phyloP scores from a whole-genome alignment of 2,797 vertebrate genomes.

The Hafferia zeledoni region DNA sequence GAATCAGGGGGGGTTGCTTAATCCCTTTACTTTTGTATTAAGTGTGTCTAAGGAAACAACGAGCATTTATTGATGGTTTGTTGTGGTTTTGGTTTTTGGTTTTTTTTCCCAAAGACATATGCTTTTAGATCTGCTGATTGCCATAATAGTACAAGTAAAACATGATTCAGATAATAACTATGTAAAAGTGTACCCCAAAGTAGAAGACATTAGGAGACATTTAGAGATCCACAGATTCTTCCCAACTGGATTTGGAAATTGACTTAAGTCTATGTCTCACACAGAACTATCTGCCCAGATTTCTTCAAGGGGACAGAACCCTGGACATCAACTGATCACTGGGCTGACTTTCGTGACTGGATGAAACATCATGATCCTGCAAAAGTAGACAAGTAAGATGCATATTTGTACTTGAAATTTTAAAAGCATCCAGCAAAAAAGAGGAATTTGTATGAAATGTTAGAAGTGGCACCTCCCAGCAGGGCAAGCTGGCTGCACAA shows the following conservation, averaged over 20 bases:
- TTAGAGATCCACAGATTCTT: not conserved
- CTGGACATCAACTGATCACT: conserved; percentile 84
- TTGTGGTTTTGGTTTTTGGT: too few relatives aligned
- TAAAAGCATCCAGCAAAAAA: not conserved
- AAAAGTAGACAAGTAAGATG: conserved; percentile 85
- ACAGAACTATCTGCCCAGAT: conserved; percentile 88
- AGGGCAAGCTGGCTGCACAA: not conserved
- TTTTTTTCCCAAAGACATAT: not conserved
- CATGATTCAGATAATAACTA: not conserved
- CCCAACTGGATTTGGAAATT: not conserved
- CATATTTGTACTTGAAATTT: not conserved
- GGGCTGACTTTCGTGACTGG: conserved; percentile 87
- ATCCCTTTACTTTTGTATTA: not conserved
- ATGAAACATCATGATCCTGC: conserved; percentile 81
- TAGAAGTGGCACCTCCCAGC: not conserved
- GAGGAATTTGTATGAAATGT: not conserved
- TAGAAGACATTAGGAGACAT: not conserved
- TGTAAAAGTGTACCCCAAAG: not conserved
- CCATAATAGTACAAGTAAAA: not conserved
- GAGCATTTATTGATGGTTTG: not conserved
- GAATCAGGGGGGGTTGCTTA: not conserved
- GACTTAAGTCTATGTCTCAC: not conserved
- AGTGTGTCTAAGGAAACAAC: not conserved
- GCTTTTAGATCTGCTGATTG: not conserved
- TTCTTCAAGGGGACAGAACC: conserved; percentile 88